Evolutionary conservation across 2,888 invertebrate genomes (phyloP).

Genomic region (Chrysotoxum bicinctum): DNA sequence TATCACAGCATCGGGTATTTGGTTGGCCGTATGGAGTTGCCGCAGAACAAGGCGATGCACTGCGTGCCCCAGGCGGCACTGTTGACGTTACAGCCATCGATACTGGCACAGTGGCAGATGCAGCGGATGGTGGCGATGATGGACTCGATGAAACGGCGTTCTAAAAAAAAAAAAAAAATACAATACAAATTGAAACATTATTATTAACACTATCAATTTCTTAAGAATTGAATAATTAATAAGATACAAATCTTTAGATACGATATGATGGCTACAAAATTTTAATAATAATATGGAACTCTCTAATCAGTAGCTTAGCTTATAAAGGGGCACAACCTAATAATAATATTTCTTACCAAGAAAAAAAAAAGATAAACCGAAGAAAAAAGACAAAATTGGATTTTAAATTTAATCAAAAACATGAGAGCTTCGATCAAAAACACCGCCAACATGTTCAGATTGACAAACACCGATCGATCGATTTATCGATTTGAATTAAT

Average conservation of each 20-base stretch:
- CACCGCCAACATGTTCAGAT: slow-evolving; percentile 71
- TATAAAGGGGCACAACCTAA: slow-evolving; percentile 43
- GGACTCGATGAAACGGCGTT: slow-evolving; percentile 87
- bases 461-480: slow-evolving; percentile 70
- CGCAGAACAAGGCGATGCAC: slow-evolving; percentile 83
- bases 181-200: slow-evolving; percentile 26
- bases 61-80: slow-evolving; percentile 83
- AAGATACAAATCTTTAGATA: slow-evolving; percentile 9
- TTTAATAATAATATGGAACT: background rate
- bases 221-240: background rate
- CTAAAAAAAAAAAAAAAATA: slow-evolving; percentile 74
- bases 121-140: slow-evolving; percentile 84
- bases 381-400: slow-evolving; percentile 51
- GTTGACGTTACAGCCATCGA: slow-evolving; percentile 83
- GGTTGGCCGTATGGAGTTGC: slow-evolving; percentile 82
- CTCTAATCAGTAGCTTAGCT: slow-evolving; percentile 48
- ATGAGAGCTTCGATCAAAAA: slow-evolving; percentile 70
- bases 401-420: slow-evolving; percentile 70
- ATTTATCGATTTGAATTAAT: slow-evolving; percentile 70
- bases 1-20: slow-evolving; percentile 90
- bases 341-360: background rate
- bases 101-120: slow-evolving; percentile 71
- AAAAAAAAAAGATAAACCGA: background rate
- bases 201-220: slow-evolving; percentile 44
- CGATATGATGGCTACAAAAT: slow-evolving; percentile 6